These are phyloP conservation scores for Tholera decimalis DNA, from an alignment of 2,888 invertebrate species.

Conservation along the genomic window DNA sequence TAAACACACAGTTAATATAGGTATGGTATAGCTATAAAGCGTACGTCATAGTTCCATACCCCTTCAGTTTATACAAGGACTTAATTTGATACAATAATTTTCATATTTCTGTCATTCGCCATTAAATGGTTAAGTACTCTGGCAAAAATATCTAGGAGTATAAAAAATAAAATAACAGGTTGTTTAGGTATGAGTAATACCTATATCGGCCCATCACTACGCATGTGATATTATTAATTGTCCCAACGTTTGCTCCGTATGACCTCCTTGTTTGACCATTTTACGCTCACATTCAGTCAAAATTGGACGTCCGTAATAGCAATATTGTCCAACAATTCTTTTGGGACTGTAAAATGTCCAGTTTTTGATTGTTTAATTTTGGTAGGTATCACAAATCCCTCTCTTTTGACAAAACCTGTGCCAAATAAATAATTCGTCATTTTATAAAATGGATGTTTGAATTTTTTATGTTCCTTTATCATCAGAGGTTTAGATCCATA, in stretches of 20 bases:
- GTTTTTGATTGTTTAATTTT: slow-evolving; percentile 59
- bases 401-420: slow-evolving; percentile 31
- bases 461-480: slow-evolving; percentile 45
- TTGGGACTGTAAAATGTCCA: slow-evolving; percentile 60
- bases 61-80: too few relatives aligned
- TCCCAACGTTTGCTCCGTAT: slow-evolving; percentile 62
- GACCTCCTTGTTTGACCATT: slow-evolving; percentile 71
- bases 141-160: background rate
- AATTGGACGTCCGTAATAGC: slow-evolving; percentile 59
- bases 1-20: too few relatives aligned
- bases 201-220: slow-evolving; percentile 13
- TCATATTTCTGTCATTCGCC: too few relatives aligned
- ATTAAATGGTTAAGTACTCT: too few relatives aligned
- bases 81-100: too few relatives aligned
- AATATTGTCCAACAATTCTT: slow-evolving; percentile 66
- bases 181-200: background rate
- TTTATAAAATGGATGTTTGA: slow-evolving; percentile 39
- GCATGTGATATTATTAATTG: slow-evolving; percentile 74
- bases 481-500: slow-evolving; percentile 34
- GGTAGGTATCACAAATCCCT: slow-evolving; percentile 34
- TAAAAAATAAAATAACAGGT: background rate
- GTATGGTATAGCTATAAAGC: too few relatives aligned
- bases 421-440: slow-evolving; percentile 25
- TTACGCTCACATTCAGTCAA: slow-evolving; percentile 53
- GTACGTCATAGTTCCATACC: too few relatives aligned